A percentile compares a stretch with the other conserved stretches of the same genome.
These are phyloP conservation scores for Adoxophyes honmai DNA, from an alignment of 1,140 invertebrate species.

Conservation along the genomic window DNA sequence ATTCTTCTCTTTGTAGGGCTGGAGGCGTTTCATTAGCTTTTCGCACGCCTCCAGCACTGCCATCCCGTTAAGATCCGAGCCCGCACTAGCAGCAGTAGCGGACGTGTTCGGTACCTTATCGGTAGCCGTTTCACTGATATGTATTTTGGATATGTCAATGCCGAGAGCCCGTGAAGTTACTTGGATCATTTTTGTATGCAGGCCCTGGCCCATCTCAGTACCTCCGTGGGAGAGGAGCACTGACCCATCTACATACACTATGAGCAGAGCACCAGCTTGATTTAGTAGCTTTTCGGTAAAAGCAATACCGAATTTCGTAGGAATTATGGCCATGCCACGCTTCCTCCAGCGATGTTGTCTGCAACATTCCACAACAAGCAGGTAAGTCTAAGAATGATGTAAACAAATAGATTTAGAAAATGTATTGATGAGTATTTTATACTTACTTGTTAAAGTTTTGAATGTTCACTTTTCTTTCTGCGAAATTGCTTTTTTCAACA, in stretches of 20 bases:
- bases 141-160: constrained; percentile 87
- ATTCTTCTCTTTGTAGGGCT: constrained; percentile 86
- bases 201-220: constrained; percentile 97
- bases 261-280: constrained; percentile 92
- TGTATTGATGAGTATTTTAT: not conserved
- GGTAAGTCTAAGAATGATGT: no score
- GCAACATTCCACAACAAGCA: no score
- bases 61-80: constrained; percentile 97
- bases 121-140: constrained; percentile 92
- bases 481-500: constrained; percentile 82
- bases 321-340: constrained; percentile 90
- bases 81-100: constrained; percentile 93
- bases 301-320: constrained; percentile 94
- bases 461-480: constrained; percentile 79
- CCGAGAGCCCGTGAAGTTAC: constrained; percentile 86
- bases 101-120: constrained; percentile 97
- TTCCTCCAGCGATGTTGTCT: constrained; percentile 92
- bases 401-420: no score
- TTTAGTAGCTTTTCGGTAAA: constrained; percentile 90
- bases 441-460: constrained; percentile 85
- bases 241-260: constrained; percentile 94
- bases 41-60: constrained; percentile 93
- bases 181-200: constrained; percentile 97
- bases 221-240: constrained; percentile 95
- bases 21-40: constrained; percentile 85